These are phyloP conservation scores for Planococcus citri DNA, from an alignment of 1,140 invertebrate species.

Conservation along the genomic window DNA sequence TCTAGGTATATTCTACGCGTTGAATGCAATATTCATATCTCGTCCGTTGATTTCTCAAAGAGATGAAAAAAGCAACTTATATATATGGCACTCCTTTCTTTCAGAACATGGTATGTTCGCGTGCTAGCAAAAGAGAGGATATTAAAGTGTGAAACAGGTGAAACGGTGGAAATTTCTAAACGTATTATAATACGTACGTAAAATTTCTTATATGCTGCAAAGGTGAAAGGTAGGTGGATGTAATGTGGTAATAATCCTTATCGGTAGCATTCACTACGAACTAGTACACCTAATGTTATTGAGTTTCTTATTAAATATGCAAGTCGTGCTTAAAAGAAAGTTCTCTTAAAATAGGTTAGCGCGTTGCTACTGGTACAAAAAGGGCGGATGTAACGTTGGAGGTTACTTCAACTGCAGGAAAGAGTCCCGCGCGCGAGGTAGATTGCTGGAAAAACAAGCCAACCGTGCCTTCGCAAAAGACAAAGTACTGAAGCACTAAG, in stretches of 20 bases:
- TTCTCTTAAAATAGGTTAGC: conserved; percentile 15
- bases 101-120: no score
- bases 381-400: conserved; percentile 11
- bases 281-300: conserved; percentile 15
- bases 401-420: conserved; percentile 19
- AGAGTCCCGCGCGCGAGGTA: conserved; percentile 11
- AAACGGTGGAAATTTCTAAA: neutral
- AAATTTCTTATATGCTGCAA: neutral
- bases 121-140: no score
- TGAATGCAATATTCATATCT: no score
- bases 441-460: conserved; percentile 17
- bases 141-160: neutral
- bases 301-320: conserved; percentile 19
- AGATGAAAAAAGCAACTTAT: no score
- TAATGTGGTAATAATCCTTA: conserved; percentile 1
- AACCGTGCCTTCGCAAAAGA: conserved; percentile 17
- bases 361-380: conserved; percentile 9
- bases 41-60: no score
- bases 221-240: neutral
- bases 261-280: neutral
- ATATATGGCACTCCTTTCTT: no score
- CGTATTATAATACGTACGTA: neutral
- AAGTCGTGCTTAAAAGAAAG: conserved; percentile 19
- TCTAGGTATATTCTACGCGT: no score
- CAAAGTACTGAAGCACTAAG: conserved; percentile 19